Base-by-base conservation (phyloP, 2,113 vertebrate species). In the Etheostoma cragini region DNA sequence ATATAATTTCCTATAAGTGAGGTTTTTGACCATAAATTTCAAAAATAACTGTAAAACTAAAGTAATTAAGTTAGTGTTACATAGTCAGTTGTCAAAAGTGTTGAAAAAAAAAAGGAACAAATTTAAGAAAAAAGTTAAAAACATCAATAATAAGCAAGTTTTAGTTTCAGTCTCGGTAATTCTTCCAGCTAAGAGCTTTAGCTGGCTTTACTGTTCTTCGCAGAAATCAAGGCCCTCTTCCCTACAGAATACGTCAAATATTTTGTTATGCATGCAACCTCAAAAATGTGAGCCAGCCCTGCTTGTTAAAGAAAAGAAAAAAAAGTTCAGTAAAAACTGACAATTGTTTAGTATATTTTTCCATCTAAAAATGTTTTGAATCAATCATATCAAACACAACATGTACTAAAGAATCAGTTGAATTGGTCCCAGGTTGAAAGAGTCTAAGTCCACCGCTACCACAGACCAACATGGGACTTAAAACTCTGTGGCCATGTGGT, bases 251-350 rank as follows among this genome's bases (percentile, higher is more conserved):
- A 76, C 84, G 80, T 89, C 61, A 24, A 72, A 75, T 65, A 76
- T 62, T 85, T 76, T 56, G 80, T 81, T 76, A 85, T 35, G 65
- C 73, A 63, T 80, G 54, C 35, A 63, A 86, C 90, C 90, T 88
- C 84, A 74, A 89, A 42, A 92, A 90, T 88, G 45, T 71, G 80
- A 88, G 81, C 75, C 88, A 93, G 81, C 21, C 76, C 58, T 65
- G 19, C 71, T 88, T 78, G 76, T 86, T 82, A 76, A 88, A 88
- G 24, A 58, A 67, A 80, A 71, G 16, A 83, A 92, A 67, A 67
- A 71, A 80, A 78, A 84, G 77, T 76, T 84, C 62, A 66, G 66
- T 79, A 79, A 76, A 87, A 91, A 72, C 38, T 64, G 56, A 85
- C 83, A 74, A 83, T 82, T 80, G 64, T 66, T 83, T 54, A 22